Evolutionary conservation across 2,113 vertebrate species (phyloP), one percentile per base, ranked within the genome.

Genomic region (Scopus umbretta): DNA sequence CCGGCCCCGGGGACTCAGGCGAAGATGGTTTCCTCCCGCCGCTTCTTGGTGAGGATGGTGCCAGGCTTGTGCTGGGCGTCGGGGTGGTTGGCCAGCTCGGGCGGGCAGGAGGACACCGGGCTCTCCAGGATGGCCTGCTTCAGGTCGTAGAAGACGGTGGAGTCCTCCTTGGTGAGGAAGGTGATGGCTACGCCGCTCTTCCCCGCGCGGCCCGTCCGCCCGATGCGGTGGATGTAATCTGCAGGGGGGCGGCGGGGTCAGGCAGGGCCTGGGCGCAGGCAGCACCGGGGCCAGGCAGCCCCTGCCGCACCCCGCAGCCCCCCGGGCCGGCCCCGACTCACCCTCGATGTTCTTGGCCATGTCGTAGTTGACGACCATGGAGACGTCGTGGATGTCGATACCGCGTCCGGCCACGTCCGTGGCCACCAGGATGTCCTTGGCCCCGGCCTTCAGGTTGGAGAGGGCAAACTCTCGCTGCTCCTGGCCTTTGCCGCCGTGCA

Each of bases 291-390:
- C 17, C 42, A 3, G 36, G 52, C 15, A n/a, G 16, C 20, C n/a
- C 45, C 59, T 4, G 16, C 29, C 5, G 0, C 13, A 15, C 5
- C 34, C 45, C 7, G 2, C 16, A 23, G n/a, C 38, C 27, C 58
- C 47, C 23, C 42, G 2, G n/a, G 50, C 15, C 26, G 16, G 10
- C 47, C 30, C 6, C 15, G 5, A 76, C 98, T 97, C 93, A 99
- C 99, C 99, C 98, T 99, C 99, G 30, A 99, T 99, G 96, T 99
- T 99, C 97, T 99, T 99, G 50, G 99, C 99, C 99, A 99, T 99
- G 97, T 99, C 99, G 9, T 99, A 99, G 98, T 99, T 99, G 90
- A 99, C 91, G 11, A 99, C 99, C 99, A 99, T 99, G 22, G 99
- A 99, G 49, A 99, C 99, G 34, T 99, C 99, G 3, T 99, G 99